phyloP scores from a whole-genome alignment of 2,888 invertebrate species.

The Portevinia maculata region DNA sequence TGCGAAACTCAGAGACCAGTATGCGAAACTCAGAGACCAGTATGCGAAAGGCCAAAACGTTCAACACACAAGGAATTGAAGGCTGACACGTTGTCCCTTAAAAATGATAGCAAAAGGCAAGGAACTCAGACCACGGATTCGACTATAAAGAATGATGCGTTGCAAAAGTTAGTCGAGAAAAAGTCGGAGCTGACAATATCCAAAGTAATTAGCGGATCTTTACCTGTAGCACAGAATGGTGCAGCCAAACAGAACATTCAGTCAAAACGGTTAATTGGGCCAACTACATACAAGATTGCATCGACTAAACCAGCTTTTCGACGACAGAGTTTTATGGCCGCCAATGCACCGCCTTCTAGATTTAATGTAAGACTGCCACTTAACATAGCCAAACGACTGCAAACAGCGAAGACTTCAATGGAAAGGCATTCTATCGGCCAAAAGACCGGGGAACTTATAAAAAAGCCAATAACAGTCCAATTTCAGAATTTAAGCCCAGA shows the following conservation, averaged over 20 bases:
- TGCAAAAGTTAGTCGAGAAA: conserved; percentile 26
- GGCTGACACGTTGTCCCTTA: background rate
- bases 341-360: background rate
- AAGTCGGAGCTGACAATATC: conserved; percentile 42
- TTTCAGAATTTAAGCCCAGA: conserved; percentile 54
- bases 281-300: background rate
- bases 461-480: conserved; percentile 43
- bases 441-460: background rate
- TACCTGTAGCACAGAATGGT: background rate
- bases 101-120: conserved; percentile 5
- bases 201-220: background rate
- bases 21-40: background rate
- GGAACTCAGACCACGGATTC: background rate
- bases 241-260: background rate
- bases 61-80: background rate
- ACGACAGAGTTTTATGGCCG: background rate
- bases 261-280: background rate
- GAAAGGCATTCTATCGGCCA: conserved; percentile 43
- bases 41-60: background rate
- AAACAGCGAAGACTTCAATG: background rate
- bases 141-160: background rate
- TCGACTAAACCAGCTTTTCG: background rate
- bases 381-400: conserved; percentile 32
- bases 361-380: conserved; percentile 24
- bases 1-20: background rate